Evolutionary conservation across 2,797 vertebrate species (phyloP).

Genomic region (Danio aesculapii): DNA sequence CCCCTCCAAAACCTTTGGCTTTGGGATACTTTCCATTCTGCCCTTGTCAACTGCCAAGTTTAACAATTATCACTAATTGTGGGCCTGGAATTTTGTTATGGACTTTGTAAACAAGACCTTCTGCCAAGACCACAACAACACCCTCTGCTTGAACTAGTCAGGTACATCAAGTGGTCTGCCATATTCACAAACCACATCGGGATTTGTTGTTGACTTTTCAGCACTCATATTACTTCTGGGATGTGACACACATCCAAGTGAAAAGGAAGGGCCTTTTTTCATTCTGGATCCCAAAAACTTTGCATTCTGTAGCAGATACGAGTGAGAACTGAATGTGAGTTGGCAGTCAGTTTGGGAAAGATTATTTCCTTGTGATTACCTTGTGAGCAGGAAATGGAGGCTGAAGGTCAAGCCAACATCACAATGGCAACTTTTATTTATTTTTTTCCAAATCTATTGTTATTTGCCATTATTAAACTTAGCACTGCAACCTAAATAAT

Average conservation of each 20-base stretch:
- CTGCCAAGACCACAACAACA: conserved; percentile 65
- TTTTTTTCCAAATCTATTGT: neutral
- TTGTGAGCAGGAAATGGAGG: neutral
- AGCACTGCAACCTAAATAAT: neutral
- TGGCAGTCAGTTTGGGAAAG: conserved; percentile 2
- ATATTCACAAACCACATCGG: neutral
- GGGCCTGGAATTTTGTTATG: conserved; percentile 65
- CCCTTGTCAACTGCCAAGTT: conserved; percentile 62
- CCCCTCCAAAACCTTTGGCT: conserved; percentile 56
- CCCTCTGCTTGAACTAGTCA: conserved; percentile 22
- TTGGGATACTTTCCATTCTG: conserved; percentile 63
- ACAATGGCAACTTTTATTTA: neutral
- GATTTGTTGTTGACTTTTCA: neutral
- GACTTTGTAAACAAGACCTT: conserved; percentile 64
- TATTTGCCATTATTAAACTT: neutral
- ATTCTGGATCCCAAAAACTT: neutral
- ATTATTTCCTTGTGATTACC: neutral
- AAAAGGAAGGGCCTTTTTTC: conserved; percentile 23
- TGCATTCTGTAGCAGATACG: neutral
- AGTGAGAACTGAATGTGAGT: conserved; percentile 3
- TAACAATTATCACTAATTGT: conserved; percentile 68
- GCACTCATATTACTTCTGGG: neutral
- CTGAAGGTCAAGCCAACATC: neutral
- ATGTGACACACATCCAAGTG: neutral
- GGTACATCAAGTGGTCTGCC: conserved; percentile 18